Conservation (phyloP, 2,888 invertebrate species). For the Kuschelorhynchus macadamiae region DNA sequence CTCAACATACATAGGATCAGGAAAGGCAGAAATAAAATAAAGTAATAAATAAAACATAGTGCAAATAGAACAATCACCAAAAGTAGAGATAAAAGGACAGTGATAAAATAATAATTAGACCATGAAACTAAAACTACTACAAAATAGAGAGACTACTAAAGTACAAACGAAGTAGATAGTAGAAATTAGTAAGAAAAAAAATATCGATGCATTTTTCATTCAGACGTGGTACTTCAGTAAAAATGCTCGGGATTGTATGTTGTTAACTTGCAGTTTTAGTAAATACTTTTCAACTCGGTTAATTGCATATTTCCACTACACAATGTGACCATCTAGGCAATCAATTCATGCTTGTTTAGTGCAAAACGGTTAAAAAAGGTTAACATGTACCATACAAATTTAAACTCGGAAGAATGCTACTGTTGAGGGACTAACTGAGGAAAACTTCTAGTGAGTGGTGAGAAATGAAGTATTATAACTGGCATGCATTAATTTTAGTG, state of each 20-base stretch:
- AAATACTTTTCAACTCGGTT: conserved; percentile 9
- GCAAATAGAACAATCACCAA: conserved; percentile 45
- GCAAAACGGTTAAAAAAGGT: no score
- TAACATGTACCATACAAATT: no score
- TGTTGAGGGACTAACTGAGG: no score
- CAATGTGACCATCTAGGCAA: no score
- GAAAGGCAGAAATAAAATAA: conserved; percentile 5
- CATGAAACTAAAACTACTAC: conserved; percentile 44
- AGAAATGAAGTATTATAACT: no score
- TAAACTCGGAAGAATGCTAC: no score
- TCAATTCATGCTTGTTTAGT: no score
- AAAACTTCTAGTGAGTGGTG: no score
- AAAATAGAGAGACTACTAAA: conserved; percentile 38
- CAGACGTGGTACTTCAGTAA: conserved; percentile 56
- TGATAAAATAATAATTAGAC: conserved; percentile 17
- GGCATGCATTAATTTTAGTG: no score
- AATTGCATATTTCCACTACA: background rate
- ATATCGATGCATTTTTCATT: conserved; percentile 27
- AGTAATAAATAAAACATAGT: conserved; percentile 5
- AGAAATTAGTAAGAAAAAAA: conserved; percentile 38
- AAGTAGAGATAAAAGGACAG: conserved; percentile 16
- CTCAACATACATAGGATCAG: background rate
- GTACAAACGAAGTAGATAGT: conserved; percentile 36
- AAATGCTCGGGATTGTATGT: conserved; percentile 58
- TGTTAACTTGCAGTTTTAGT: conserved; percentile 25